These are phyloP conservation scores for Oenanthe oenanthe DNA, from an alignment of 2,113 vertebrate species.

Conservation along the genomic window DNA sequence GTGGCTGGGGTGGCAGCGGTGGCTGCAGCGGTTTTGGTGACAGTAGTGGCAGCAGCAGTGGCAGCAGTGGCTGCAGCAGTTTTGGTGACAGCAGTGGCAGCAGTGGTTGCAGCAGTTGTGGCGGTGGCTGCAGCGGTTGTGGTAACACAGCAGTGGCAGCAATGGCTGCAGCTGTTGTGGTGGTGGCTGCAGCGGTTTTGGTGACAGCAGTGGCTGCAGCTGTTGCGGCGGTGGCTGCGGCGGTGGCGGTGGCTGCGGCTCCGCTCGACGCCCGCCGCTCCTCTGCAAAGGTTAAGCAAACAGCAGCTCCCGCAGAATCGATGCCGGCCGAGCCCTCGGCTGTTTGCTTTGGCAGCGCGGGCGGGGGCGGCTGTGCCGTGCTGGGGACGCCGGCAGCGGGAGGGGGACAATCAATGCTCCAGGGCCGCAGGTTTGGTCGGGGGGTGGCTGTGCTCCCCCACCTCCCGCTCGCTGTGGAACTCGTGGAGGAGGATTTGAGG, in stretches of 20 bases:
- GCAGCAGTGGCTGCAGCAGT: accelerated
- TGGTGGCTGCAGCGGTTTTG: accelerated
- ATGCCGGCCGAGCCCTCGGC: constrained; percentile 60
- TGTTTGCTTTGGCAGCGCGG: constrained; percentile 77
- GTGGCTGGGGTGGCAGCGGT: not conserved
- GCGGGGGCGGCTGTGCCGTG: not conserved
- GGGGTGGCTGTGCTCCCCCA: not conserved
- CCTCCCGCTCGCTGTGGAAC: accelerated
- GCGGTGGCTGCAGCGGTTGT: accelerated
- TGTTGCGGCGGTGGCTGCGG: no score
- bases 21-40: accelerated
- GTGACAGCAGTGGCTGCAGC: not conserved
- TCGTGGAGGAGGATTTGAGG: not conserved
- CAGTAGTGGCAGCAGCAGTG: not conserved
- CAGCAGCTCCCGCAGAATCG: constrained; percentile 75
- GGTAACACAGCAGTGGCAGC: accelerated
- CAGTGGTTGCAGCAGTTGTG: accelerated
- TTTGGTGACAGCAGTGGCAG: accelerated
- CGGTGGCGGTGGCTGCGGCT: not conserved
- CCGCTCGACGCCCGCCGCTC: not conserved
- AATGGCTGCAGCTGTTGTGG: accelerated
- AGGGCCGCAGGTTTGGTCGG: accelerated
- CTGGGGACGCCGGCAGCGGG: not conserved
- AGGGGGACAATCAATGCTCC: not conserved
- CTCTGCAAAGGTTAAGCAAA: constrained; percentile 81